Base-by-base conservation (phyloP, 2,113 vertebrate genomes). In the Hymenochirus boettgeri region DNA sequence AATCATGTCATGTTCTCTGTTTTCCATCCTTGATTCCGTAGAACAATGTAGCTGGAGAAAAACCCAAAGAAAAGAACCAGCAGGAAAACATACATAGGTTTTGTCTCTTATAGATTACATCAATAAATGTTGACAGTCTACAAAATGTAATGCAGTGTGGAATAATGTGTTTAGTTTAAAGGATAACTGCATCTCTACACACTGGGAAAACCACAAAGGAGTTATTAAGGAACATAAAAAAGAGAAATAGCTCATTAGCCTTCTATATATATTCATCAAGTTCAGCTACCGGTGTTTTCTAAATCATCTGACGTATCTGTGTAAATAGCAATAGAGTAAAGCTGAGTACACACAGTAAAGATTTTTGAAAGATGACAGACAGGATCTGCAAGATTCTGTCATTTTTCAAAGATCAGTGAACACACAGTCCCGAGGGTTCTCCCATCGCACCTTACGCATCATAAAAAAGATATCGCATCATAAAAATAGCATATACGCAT, bases 131-230 rank as follows among this genome's bases (percentile, higher is more conserved):
- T 69, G 15, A n/a, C 47, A 60, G 65, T 52, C 57, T 69, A 46
- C 35, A 69, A 42, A 69, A 69, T 69, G 56, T 48, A 53, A 52
- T 60, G 47, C 56, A 45, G n/a, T 69, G 56, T 60, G 55, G 57
- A 69, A 69, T 59, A 59, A 69, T 69, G 48, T 57, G 60, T 69
- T 53, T 60, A 60, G 57, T 60, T 69, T 69, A 69, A 60, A 69
- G 47, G 48, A 59, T 60, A 58, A 60, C 65, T 51, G 47, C 37
- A 45, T 60, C 50, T 60, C 46, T 69, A 42, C 56, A 59, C 47
- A 45, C 45, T 60, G 65, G 17, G 22, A 59, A 57, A 51, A 51
- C 23, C 48, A 60, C 65, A 53, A 50, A 69, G 33, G 56, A 52
- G 47, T 69, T 69, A 67, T 67, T 67, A 67, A 58, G 58, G 21